Evolutionary conservation across 1,140 invertebrate species (phyloP).

Genomic region (Conus ventricosus): DNA sequence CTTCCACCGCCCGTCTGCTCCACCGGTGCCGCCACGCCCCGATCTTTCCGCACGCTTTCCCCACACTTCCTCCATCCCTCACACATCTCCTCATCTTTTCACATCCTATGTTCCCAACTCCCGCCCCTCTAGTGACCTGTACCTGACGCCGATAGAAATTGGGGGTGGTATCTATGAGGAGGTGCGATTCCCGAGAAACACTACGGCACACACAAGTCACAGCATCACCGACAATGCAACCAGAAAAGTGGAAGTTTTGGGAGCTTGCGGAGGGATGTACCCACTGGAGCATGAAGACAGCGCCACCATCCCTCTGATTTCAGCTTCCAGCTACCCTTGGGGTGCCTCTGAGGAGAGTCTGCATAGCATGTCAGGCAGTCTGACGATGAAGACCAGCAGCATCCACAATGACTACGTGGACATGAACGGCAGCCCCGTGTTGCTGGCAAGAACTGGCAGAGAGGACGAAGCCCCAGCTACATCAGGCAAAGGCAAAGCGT

Average conservation of each 20-base stretch:
- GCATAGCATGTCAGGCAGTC: conserved; percentile 8
- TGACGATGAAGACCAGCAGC: background rate
- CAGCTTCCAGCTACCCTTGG: background rate
- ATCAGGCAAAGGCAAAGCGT: background rate
- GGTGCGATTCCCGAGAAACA: conserved; percentile 23
- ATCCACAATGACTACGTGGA: conserved; percentile 35
- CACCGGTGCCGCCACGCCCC: background rate
- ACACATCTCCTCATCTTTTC: background rate
- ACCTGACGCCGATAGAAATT: conserved; percentile 47
- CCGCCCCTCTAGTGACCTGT: conserved; percentile 46
- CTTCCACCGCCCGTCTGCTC: background rate
- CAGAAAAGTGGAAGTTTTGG: background rate
- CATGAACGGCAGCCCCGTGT: conserved; percentile 30
- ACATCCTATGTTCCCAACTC: background rate
- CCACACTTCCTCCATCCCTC: background rate
- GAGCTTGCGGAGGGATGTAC: conserved; percentile 26
- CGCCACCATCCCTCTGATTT: conserved; percentile 6
- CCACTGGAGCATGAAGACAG: background rate
- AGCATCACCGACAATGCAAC: background rate
- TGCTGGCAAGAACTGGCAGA: background rate
- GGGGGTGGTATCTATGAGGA: conserved; percentile 39
- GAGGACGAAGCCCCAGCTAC: background rate
- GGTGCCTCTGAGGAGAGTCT: conserved; percentile 10
- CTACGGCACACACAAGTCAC: background rate
- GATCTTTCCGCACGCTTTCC: background rate